phyloP scores from a whole-genome alignment of 2,113 vertebrate genomes.

The Genyomyrus donnyi region DNA sequence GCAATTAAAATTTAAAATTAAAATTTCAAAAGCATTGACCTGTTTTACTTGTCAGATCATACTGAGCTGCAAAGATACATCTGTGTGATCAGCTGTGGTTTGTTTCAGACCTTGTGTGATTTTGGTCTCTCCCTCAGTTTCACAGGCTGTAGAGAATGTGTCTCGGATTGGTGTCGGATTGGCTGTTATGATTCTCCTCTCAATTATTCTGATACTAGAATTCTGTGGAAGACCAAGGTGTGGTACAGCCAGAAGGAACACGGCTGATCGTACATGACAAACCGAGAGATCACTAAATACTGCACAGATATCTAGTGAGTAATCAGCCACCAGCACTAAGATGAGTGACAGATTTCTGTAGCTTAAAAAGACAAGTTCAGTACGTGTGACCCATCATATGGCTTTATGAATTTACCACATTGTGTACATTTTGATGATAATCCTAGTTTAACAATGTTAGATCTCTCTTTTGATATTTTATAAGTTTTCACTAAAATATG shows the following conservation, averaged over 20 bases:
- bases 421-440: not conserved
- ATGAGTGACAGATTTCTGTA: not conserved
- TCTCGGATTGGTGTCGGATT: not conserved
- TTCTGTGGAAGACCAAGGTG: not conserved
- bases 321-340: not conserved
- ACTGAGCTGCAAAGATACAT: not conserved
- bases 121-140: not conserved
- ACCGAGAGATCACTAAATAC: not conserved
- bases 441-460: not conserved
- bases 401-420: not conserved
- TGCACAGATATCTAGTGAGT: not conserved
- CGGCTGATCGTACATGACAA: not conserved
- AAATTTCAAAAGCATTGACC: not conserved
- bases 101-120: not conserved
- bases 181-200: not conserved
- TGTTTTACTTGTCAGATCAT: not conserved
- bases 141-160: not conserved
- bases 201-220: not conserved
- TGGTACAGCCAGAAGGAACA: not conserved
- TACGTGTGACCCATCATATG: not conserved
- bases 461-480: not conserved
- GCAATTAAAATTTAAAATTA: not conserved
- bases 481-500: not conserved
- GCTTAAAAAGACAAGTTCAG: not conserved
- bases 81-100: not conserved